These are phyloP conservation scores for Fulica atra DNA, from an alignment of 2,113 vertebrate species.

Conservation along the genomic window DNA sequence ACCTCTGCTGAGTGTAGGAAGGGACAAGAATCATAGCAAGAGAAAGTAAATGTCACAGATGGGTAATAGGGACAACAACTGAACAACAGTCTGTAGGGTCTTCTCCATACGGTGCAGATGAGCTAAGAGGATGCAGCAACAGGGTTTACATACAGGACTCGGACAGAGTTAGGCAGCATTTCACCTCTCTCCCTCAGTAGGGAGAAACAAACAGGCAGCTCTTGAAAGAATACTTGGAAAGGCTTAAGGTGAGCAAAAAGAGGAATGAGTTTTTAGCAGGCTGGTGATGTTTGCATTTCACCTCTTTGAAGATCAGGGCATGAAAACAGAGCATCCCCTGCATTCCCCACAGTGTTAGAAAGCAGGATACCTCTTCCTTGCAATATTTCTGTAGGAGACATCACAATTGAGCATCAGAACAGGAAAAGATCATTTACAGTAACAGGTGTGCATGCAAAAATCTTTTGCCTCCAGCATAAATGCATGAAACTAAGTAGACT, in stretches of 20 bases:
- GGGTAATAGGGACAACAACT: neutral
- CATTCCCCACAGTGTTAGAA: neutral
- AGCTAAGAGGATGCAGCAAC: neutral
- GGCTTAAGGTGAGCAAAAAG: neutral
- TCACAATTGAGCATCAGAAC: neutral
- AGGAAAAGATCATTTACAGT: neutral
- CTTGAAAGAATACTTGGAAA: neutral
- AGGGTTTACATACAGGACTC: neutral
- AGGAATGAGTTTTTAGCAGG: neutral
- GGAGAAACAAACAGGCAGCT: neutral
- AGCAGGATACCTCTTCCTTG: neutral
- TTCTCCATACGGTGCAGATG: neutral
- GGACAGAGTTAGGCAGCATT: neutral
- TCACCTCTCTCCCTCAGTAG: neutral
- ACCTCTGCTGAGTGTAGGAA: conserved; percentile 19
- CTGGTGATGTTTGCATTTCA: neutral
- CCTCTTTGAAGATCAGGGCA: neutral
- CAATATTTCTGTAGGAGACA: neutral
- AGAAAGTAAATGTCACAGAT: conserved; percentile 11
- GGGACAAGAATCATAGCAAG: conserved; percentile 15
- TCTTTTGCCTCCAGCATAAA: neutral
- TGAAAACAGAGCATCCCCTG: neutral
- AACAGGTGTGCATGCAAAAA: neutral
- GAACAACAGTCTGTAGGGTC: neutral
- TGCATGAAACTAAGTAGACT: neutral